phyloP scores from a whole-genome alignment of 2,113 vertebrate genomes.

The Entelurus aequoreus region DNA sequence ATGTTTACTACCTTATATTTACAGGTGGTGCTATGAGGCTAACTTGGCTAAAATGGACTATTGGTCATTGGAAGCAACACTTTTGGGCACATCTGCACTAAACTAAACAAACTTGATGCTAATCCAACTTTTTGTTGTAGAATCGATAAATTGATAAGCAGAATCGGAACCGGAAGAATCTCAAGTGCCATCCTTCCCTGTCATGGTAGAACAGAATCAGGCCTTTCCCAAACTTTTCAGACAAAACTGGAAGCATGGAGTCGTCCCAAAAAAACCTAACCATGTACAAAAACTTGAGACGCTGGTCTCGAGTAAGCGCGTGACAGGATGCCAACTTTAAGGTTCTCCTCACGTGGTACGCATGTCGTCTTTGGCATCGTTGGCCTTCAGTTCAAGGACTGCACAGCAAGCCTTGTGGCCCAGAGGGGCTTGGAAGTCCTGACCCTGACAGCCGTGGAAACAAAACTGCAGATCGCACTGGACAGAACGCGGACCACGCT shows the following conservation, averaged over 20 bases:
- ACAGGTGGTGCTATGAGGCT: no score
- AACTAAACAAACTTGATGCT: no score
- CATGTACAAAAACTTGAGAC: neutral
- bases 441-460: neutral
- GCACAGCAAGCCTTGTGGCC: neutral
- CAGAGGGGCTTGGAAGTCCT: neutral
- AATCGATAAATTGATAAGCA: no score
- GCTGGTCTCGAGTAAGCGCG: neutral
- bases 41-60: no score
- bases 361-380: neutral
- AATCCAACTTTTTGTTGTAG: no score
- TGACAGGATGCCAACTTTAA: neutral
- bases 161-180: no score
- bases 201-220: no score
- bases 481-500: neutral
- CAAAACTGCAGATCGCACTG: neutral
- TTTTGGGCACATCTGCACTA: no score
- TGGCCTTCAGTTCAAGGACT: neutral
- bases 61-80: no score
- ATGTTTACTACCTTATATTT: no score
- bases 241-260: neutral
- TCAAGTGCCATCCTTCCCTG: no score
- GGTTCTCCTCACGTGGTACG: neutral
- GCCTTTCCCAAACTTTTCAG: neutral
- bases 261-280: neutral